phyloP scores from a whole-genome alignment of 2,113 vertebrate genomes.

The Spilogale gracilis region DNA sequence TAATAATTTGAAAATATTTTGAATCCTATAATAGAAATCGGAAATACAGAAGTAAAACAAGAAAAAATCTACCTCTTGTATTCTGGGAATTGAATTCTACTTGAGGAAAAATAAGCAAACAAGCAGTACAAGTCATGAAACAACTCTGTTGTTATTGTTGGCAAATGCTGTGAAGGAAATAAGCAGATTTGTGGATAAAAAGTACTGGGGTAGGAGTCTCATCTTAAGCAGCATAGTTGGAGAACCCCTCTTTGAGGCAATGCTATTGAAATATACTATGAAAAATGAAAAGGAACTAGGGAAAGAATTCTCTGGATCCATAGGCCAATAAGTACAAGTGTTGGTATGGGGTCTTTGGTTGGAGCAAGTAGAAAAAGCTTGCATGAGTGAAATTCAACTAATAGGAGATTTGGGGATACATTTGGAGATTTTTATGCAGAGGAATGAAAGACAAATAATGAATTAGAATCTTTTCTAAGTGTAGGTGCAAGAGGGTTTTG shows the following conservation, averaged over 20 bases:
- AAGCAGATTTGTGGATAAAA: neutral
- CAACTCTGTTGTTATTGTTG: neutral
- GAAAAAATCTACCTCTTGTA: neutral
- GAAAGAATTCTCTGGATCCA: neutral
- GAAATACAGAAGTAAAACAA: neutral
- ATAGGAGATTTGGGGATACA: neutral
- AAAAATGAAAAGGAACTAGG: neutral
- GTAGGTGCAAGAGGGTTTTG: neutral
- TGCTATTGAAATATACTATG: neutral
- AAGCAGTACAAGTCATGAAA: neutral
- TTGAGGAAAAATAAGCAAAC: neutral
- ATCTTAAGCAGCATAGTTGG: neutral
- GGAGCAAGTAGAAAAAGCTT: neutral
- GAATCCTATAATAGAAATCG: neutral
- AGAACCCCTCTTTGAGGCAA: neutral
- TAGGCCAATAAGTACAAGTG: neutral
- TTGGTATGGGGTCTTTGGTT: neutral
- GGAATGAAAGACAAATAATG: neutral
- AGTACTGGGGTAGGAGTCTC: accelerated
- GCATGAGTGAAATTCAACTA: neutral
- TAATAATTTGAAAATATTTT: neutral
- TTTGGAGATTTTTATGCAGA: neutral
- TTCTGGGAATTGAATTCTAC: neutral
- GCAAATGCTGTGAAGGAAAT: neutral
- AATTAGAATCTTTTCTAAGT: neutral